phyloP scores from a whole-genome alignment of 2,113 vertebrate species.

The Harpagus bidentatus region DNA sequence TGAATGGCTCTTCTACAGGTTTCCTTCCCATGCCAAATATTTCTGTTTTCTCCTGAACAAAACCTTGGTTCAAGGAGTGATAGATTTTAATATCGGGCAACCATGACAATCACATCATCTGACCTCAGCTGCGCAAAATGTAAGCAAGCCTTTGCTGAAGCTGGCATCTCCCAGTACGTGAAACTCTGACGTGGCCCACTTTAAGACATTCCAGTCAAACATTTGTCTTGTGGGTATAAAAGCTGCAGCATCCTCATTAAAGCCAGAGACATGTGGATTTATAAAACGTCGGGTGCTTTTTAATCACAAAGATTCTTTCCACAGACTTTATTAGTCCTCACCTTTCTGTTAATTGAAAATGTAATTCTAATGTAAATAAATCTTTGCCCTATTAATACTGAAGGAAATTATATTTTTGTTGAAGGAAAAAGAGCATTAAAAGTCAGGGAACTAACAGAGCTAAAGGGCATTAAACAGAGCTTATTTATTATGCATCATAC shows the following conservation, averaged over 20 bases:
- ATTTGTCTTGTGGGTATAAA: neutral
- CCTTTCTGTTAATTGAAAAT: neutral
- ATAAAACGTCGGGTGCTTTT: neutral
- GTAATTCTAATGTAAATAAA: neutral
- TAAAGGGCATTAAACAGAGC: neutral
- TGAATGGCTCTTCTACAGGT: neutral
- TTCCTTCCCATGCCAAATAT: neutral
- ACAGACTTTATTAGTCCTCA: neutral
- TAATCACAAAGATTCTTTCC: neutral
- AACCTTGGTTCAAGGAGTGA: rapidly evolving
- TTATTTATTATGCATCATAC: slow-evolving; percentile 52
- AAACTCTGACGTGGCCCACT: neutral
- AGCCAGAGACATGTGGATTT: neutral
- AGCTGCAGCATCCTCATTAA: slow-evolving; percentile 5
- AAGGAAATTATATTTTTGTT: neutral
- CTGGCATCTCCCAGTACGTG: neutral
- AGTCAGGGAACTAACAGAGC: neutral
- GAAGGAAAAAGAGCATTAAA: slow-evolving; percentile 6
- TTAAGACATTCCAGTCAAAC: neutral
- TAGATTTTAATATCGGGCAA: neutral
- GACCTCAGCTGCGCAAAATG: neutral
- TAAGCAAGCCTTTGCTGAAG: neutral
- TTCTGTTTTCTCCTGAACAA: neutral
- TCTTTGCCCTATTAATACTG: neutral
- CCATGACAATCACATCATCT: neutral